A percentile compares a stretch with the other conserved stretches of the same genome.
phyloP scores from a whole-genome alignment of 2,888 invertebrate species.

The Volucella inflata region DNA sequence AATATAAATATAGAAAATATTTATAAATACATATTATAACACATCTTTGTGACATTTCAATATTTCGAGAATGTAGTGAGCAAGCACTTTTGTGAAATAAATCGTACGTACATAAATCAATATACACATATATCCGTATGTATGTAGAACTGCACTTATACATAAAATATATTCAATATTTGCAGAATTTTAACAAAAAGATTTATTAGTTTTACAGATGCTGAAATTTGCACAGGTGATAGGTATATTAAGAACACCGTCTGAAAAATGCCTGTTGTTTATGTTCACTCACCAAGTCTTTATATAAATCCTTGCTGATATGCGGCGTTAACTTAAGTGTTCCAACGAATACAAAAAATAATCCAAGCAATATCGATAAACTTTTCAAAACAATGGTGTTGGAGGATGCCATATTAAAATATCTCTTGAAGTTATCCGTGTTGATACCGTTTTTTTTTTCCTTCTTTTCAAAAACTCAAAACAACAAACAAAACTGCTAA shows the following conservation, averaged over 20 bases:
- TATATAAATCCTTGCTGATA: slow-evolving; percentile 97
- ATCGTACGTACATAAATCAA: neutral
- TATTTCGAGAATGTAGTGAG: slow-evolving; percentile 17
- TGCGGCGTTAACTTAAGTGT: slow-evolving; percentile 95
- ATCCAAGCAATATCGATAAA: slow-evolving; percentile 94
- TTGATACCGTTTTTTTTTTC: slow-evolving; percentile 20
- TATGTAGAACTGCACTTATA: too few species aligned
- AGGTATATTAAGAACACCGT: neutral
- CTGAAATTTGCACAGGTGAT: neutral
- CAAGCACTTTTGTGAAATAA: slow-evolving; percentile 11
- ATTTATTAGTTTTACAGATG: neutral
- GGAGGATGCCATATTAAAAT: slow-evolving; percentile 81
- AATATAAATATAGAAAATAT: slow-evolving; percentile 54
- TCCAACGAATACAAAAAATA: slow-evolving; percentile 98
- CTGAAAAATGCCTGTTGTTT: neutral
- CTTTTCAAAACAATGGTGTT: slow-evolving; percentile 93
- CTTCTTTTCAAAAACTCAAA: slow-evolving; percentile 53
- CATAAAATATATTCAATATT: too few species aligned
- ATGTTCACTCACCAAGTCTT: slow-evolving; percentile 92
- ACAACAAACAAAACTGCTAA: slow-evolving; percentile 60
- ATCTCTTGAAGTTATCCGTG: slow-evolving; percentile 66
- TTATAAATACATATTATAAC: slow-evolving; percentile 39
- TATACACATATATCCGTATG: neutral
- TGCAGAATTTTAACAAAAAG: neutral
- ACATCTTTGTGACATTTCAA: slow-evolving; percentile 34